These are phyloP conservation scores for Engystomops pustulosus DNA, from an alignment of 2,113 vertebrate genomes.

Conservation along the genomic window DNA sequence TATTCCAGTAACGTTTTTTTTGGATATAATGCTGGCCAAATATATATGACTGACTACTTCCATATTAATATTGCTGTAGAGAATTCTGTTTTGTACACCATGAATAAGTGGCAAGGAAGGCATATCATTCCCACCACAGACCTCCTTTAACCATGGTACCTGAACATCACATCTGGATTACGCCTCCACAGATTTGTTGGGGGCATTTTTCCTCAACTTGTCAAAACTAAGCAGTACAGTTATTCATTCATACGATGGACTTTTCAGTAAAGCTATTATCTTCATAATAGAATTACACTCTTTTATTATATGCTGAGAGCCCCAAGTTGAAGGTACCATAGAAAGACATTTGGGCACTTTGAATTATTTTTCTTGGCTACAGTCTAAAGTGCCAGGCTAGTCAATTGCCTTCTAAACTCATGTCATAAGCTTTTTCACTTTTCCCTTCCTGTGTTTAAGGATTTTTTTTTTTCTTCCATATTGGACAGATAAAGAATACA, in stretches of 20 bases:
- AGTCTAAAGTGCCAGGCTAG: neutral
- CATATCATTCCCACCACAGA: neutral
- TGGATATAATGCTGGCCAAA: neutral
- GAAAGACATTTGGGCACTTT: neutral
- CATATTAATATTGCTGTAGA: neutral
- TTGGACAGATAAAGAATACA: constrained; percentile 46
- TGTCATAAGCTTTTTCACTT: neutral
- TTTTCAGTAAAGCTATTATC: neutral
- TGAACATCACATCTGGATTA: neutral
- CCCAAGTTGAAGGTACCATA: neutral
- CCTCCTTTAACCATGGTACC: neutral
- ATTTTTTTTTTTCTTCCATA: constrained; percentile 47
- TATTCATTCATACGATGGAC: neutral
- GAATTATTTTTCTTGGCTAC: too few species aligned
- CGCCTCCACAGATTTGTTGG: too few species aligned
- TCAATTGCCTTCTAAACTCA: neutral
- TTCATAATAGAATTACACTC: too few species aligned
- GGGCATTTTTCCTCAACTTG: neutral
- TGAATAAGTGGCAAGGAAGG: neutral
- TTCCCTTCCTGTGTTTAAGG: neutral
- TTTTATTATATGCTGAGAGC: neutral
- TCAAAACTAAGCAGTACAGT: too few species aligned
- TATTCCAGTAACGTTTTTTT: neutral
- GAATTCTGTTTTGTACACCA: neutral
- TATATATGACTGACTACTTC: neutral